Conservation (phyloP, 2,113 vertebrate species). For the Hippolais icterina region DNA sequence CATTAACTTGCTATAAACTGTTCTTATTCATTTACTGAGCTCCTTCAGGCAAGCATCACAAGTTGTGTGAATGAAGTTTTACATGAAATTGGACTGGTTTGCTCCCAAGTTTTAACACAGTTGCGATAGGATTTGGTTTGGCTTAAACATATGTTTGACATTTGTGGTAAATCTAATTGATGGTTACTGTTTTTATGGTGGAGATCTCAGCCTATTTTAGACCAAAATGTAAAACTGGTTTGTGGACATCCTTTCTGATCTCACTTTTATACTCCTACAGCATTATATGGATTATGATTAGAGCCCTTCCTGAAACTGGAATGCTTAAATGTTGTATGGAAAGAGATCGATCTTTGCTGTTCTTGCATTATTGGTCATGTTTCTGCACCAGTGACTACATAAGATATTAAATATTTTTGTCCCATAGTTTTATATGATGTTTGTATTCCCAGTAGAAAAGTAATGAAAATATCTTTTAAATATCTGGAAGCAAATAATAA, state of each 20-base stretch:
- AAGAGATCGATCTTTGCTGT: not conserved
- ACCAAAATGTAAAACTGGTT: not conserved
- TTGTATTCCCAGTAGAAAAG: not conserved
- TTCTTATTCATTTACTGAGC: not conserved
- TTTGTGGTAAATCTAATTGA: slow-evolving; percentile 33
- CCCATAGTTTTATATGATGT: not conserved
- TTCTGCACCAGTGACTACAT: not conserved
- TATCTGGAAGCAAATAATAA: not conserved
- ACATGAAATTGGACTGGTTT: not conserved
- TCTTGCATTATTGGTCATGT: not conserved
- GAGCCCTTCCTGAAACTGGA: not conserved
- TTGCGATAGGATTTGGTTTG: slow-evolving; percentile 17
- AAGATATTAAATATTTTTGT: not conserved
- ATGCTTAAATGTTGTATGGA: not conserved
- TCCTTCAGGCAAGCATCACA: not conserved
- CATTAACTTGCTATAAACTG: not conserved
- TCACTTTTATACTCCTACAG: not conserved
- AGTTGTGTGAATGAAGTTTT: not conserved
- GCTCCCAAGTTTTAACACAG: not conserved
- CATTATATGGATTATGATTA: not conserved
- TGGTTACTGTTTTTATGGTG: slow-evolving; percentile 30
- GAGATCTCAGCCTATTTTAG: not conserved
- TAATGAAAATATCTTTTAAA: not conserved
- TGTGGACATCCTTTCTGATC: slow-evolving; percentile 7
- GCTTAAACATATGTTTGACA: slow-evolving; percentile 32